A percentile compares a stretch with the other conserved stretches of the same genome.
Conservation (phyloP, 2,797 vertebrate genomes). For the Pteronotus mesoamericanus region DNA sequence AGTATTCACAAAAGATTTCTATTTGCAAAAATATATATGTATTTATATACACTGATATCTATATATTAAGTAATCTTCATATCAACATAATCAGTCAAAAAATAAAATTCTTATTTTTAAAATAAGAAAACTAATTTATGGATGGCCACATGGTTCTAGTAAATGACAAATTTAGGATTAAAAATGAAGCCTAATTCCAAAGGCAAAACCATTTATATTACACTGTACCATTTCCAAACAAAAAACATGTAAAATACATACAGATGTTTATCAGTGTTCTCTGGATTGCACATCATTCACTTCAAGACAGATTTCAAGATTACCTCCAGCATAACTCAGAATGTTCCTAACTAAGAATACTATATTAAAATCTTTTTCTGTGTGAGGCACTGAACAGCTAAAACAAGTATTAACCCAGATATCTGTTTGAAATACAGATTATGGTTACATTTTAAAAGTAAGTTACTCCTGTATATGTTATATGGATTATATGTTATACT, state of each 20-base stretch:
- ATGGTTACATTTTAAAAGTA: neutral
- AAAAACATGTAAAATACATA: neutral
- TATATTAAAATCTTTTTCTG: neutral
- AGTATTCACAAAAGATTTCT: neutral
- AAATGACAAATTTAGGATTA: neutral
- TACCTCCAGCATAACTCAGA: neutral
- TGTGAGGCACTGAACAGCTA: neutral
- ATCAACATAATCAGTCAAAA: neutral
- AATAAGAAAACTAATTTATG: conserved; percentile 6
- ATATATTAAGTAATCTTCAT: neutral
- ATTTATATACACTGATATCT: neutral
- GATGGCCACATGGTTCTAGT: neutral
- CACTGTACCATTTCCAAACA: neutral
- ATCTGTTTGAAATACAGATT: conserved; percentile 30
- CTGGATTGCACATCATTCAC: neutral
- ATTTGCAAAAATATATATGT: neutral
- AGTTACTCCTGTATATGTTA: neutral
- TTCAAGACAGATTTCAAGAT: neutral
- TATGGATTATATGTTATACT: neutral
- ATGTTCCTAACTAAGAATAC: conserved; percentile 2
- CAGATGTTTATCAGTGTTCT: neutral
- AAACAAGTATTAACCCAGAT: conserved; percentile 17
- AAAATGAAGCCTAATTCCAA: conserved; percentile 10
- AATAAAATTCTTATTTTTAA: conserved; percentile 29
- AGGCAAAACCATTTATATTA: neutral